phyloP scores from a whole-genome alignment of 2,888 invertebrate genomes.

The Orthosia gracilis region DNA sequence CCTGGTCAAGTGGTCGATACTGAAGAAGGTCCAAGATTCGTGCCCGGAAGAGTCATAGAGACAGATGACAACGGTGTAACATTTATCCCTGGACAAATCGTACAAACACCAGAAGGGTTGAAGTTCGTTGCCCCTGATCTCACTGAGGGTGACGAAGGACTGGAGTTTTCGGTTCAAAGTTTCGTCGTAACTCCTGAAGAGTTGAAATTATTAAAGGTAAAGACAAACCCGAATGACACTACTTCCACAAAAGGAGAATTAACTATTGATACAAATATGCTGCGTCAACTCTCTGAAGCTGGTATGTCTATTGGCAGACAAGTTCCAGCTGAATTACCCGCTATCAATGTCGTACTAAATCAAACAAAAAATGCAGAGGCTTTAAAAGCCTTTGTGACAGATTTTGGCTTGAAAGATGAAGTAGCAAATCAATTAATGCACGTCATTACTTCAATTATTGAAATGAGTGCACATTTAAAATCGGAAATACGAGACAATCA shows the following conservation, averaged over 20 bases:
- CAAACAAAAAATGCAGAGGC: slow-evolving; percentile 88
- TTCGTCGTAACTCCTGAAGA: slow-evolving; percentile 91
- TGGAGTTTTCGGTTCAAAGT: slow-evolving; percentile 94
- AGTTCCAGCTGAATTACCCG: slow-evolving; percentile 91
- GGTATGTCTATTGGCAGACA: slow-evolving; percentile 93
- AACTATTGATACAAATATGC: slow-evolving; percentile 92
- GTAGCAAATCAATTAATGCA: slow-evolving; percentile 90
- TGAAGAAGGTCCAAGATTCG: slow-evolving; percentile 93
- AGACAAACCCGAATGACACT: slow-evolving; percentile 89
- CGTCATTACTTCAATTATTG: slow-evolving; percentile 88
- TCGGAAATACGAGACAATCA: slow-evolving; percentile 82
- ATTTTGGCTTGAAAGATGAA: slow-evolving; percentile 88
- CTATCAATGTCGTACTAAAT: slow-evolving; percentile 91
- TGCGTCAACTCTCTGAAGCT: slow-evolving; percentile 93
- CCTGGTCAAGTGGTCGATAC: slow-evolving; percentile 94
- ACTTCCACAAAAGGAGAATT: slow-evolving; percentile 91
- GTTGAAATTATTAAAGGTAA: slow-evolving; percentile 87
- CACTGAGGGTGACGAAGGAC: slow-evolving; percentile 92
- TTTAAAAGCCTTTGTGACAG: slow-evolving; percentile 87
- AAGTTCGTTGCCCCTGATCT: slow-evolving; percentile 93
- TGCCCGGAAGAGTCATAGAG: slow-evolving; percentile 94
- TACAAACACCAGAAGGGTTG: slow-evolving; percentile 93
- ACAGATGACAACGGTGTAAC: slow-evolving; percentile 93
- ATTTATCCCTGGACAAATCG: slow-evolving; percentile 95
- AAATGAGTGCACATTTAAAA: slow-evolving; percentile 89